A percentile compares a stretch with the other conserved stretches of the same genome.
phyloP scores from a whole-genome alignment of 2,888 invertebrate species.

The Bibio marci region DNA sequence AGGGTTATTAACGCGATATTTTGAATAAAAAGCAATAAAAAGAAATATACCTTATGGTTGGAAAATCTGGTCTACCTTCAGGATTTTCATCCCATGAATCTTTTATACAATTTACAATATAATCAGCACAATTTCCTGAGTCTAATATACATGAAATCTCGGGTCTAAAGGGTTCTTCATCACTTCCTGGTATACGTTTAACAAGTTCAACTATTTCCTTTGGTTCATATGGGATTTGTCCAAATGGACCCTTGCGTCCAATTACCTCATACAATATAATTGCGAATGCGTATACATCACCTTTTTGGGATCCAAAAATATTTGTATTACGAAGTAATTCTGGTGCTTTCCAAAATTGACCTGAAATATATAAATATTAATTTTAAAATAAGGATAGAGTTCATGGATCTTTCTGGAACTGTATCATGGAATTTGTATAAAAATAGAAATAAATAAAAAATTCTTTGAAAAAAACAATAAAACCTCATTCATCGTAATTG shows the following conservation, averaged over 20 bases:
- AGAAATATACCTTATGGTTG: slow-evolving; percentile 40
- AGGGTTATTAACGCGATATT: not conserved
- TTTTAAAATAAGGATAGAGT: slow-evolving; percentile 7
- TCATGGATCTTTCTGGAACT: not conserved
- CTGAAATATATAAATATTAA: slow-evolving; percentile 31
- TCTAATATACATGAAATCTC: slow-evolving; percentile 55
- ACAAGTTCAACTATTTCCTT: slow-evolving; percentile 83
- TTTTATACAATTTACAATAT: slow-evolving; percentile 62
- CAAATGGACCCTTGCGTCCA: slow-evolving; percentile 80
- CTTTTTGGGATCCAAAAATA: slow-evolving; percentile 69
- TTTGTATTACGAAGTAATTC: slow-evolving; percentile 66
- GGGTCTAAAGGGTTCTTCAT: slow-evolving; percentile 62
- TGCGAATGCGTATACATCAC: slow-evolving; percentile 91
- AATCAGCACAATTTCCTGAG: slow-evolving; percentile 58
- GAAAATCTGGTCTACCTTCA: slow-evolving; percentile 69
- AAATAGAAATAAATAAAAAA: slow-evolving; percentile 8
- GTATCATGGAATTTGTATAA: too few species aligned
- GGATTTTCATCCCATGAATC: slow-evolving; percentile 86
- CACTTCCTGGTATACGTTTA: slow-evolving; percentile 46
- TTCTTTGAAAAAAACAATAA: too few species aligned
- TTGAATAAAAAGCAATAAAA: slow-evolving; percentile 1
- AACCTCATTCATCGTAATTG: too few species aligned
- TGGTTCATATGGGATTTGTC: slow-evolving; percentile 59
- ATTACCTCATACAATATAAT: slow-evolving; percentile 90
- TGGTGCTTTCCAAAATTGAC: slow-evolving; percentile 91